Base-by-base conservation (phyloP, 2,797 vertebrate genomes). In the Channa striata region DNA sequence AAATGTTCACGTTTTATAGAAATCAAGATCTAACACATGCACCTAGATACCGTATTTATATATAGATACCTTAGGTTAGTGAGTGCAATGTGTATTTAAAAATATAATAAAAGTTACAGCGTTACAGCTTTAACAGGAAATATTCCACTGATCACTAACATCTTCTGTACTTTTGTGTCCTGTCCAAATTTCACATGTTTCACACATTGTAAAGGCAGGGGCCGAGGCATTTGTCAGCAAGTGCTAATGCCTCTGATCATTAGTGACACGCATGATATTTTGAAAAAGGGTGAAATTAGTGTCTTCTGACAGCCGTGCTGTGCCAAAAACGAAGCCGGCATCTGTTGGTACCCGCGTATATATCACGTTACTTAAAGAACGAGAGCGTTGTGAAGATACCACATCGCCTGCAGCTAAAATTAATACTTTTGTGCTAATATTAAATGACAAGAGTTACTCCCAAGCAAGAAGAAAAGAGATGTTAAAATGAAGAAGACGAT, bases 251-350 rank as follows among this genome's bases (percentile, higher is more conserved):
- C 81, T 71, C 76, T 89, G 87, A 93, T 90, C 65, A 61, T 72
- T 76, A 72, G 54, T 81, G 88, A 90, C 88, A 88, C 57, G 69
- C 72, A 66, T 90, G 89, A 84, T 84, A 88, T 88, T 89, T 87
- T 67, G 49, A 80, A 87, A 91, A 87, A 80, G 74, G 77, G 61
- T 86, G 68, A 86, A 88, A 85, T 74, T 68, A 58, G 63, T 49
- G 48, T 61, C 56, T 81, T 68, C 51, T 87, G 85, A 87, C 85
- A 87, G 74, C 65, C 74, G 65, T 36, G 77, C 81, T 72, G 86
- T 57, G 73, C 70, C 73, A 72, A 76, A 84, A 59, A 83, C 36
- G 50, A 83, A 80, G 49, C 60, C 65, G 50, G 34, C 69, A 65
- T 74, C 60, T 40, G 72, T 33, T 61, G 77, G 77, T 74, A 70